Percentiles rank a stretch among this genome's conserved stretches.
These are phyloP conservation scores for Tamandua tetradactyla DNA, from an alignment of 2,797 vertebrate genomes.

Conservation along the genomic window DNA sequence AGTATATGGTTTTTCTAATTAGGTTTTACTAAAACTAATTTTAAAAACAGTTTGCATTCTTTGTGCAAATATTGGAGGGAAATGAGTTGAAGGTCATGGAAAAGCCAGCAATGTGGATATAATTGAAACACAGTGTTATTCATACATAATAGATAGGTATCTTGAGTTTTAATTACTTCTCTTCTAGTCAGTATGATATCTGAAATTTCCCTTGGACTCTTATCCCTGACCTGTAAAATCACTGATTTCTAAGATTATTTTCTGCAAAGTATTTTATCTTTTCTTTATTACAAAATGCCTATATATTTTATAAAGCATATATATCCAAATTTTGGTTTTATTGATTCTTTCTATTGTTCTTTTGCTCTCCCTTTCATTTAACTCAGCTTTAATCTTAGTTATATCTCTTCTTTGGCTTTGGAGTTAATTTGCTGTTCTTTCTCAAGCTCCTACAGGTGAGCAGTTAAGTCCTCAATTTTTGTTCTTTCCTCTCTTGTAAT, in stretches of 20 bases:
- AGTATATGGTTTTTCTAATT: not conserved
- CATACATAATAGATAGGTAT: not conserved
- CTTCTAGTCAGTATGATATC: not conserved
- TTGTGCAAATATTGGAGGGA: not conserved
- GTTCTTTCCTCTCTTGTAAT: no score
- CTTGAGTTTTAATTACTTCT: not conserved
- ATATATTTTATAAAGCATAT: no score
- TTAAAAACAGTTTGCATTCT: not conserved
- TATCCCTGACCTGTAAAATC: constrained; percentile 20
- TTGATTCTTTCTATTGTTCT: no score
- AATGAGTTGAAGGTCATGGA: not conserved
- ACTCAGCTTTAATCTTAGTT: no score
- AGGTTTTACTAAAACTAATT: constrained; percentile 5
- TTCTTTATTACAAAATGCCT: not conserved
- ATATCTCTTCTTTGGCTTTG: no score
- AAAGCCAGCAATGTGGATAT: not conserved
- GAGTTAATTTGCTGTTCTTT: no score
- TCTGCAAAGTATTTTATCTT: not conserved
- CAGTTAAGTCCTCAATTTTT: no score
- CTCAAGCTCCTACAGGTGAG: no score
- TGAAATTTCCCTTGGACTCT: not conserved
- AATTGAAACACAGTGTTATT: not conserved
- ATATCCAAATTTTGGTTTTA: no score
- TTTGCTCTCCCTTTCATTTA: no score
- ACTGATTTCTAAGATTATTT: constrained; percentile 14